Base-by-base conservation (phyloP, 2,113 vertebrate species). In the Otolemur garnettii region DNA sequence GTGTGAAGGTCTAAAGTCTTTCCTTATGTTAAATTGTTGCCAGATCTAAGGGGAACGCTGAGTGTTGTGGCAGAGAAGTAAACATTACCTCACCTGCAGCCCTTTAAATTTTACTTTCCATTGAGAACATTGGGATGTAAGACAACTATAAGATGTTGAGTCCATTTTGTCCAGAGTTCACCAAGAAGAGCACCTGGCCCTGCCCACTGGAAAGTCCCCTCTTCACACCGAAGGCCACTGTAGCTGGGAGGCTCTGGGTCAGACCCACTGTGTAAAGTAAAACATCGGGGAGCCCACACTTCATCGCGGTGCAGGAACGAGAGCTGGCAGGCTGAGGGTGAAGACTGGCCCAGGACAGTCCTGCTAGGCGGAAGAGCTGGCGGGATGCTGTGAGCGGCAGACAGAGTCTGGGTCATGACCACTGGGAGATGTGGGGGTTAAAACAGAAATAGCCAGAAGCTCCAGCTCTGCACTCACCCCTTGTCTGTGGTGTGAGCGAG, bases 21-120 rank as follows among this genome's bases (percentile, higher is more conserved):
- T 97, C 97, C 97, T 97, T 97, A 97, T 97, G 95, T 97, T 97
- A 96, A 95, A 98, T 97, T 96, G 95, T 94, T 97, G 95, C 96
- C 97, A 98, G 97, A 97, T 92, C 94, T 86, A 84, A 87, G 88
- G 30, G 93, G 92, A 4, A 4, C 82, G 11, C 50, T 30, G 60
- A 82, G 66, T 83, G 60, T 90, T 92, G 66, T 84, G 57, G 95
- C 64, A 90, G 94, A 96, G 89, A 92, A 59, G 80, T 97, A 96
- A 97, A 96, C 87, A 94, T 96, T 88, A 93, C 92, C 93, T 96
- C 95, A 91, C n/a, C 2, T 68, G 84, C 42, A 92, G 72, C 68
- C 53, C 90, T 92, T 94, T 59, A 91, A 94, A 84, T 87, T 95
- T 96, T 92, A 93, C 95, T 97, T 97, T 97, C 87, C 91, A 59